These are phyloP conservation scores for Apis dorsata DNA, from an alignment of 1,140 invertebrate species.

Conservation along the genomic window DNA sequence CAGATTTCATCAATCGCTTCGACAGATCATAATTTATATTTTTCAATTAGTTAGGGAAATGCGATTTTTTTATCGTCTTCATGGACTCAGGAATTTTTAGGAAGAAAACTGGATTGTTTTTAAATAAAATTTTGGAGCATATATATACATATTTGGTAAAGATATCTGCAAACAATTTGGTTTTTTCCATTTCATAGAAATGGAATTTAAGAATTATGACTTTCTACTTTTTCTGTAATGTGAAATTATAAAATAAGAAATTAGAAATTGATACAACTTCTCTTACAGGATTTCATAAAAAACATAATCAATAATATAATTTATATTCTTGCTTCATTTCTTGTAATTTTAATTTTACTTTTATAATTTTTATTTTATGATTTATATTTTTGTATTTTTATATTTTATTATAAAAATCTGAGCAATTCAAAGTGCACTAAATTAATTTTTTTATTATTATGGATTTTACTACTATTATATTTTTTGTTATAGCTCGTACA, in stretches of 20 bases:
- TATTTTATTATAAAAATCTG: too few species aligned
- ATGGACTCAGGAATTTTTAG: neutral
- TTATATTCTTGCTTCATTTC: neutral
- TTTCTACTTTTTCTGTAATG: neutral
- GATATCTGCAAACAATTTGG: neutral
- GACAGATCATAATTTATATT: neutral
- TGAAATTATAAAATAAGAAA: neutral
- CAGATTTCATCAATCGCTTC: slow-evolving; percentile 1
- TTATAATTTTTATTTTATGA: neutral
- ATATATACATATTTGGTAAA: neutral
- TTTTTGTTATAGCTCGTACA: neutral
- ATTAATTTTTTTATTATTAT: neutral
- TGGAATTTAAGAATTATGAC: neutral
- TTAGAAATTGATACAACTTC: neutral
- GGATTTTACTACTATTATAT: neutral
- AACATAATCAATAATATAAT: neutral
- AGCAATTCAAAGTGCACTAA: neutral
- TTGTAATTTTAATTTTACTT: neutral
- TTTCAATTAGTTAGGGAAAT: neutral
- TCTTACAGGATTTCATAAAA: neutral
- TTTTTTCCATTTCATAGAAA: neutral
- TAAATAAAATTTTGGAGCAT: neutral
- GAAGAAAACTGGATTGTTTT: neutral
- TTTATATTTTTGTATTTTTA: neutral
- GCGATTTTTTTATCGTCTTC: neutral